Conservation (phyloP, 2,797 vertebrate species). For the Pygocentrus nattereri region DNA sequence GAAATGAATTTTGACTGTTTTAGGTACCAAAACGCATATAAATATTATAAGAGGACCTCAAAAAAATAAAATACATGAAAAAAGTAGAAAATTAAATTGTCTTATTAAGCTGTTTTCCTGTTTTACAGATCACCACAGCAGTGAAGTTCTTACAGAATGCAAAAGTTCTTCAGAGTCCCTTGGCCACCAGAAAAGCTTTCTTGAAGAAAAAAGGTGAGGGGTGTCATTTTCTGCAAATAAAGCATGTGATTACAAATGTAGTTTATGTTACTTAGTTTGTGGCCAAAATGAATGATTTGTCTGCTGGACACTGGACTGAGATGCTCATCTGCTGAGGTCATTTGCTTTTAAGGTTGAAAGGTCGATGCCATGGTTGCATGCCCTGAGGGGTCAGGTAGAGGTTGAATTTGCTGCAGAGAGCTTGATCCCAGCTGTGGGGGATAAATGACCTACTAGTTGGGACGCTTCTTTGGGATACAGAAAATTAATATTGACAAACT, state of each 20-base stretch:
- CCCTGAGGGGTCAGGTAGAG: constrained; percentile 69
- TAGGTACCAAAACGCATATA: too few relatives aligned
- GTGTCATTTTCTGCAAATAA: background rate
- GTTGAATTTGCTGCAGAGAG: constrained; percentile 76
- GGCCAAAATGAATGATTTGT: constrained; percentile 2
- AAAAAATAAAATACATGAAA: too few relatives aligned
- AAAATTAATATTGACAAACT: constrained; percentile 88
- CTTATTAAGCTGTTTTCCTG: constrained; percentile 10
- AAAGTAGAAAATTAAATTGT: background rate
- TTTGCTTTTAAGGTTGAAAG: constrained; percentile 71
- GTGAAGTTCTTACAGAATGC: constrained; percentile 97
- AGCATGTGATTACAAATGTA: background rate
- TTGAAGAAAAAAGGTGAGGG: constrained; percentile 97
- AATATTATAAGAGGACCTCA: too few relatives aligned
- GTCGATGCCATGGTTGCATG: constrained; percentile 70
- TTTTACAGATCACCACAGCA: constrained; percentile 90
- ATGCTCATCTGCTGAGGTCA: constrained; percentile 58
- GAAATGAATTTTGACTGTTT: too few relatives aligned
- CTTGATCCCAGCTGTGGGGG: constrained; percentile 76
- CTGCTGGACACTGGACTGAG: constrained; percentile 27
- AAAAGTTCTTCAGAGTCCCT: constrained; percentile 92
- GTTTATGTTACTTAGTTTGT: background rate
- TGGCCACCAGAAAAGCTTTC: constrained; percentile 90
- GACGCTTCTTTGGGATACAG: constrained; percentile 83
- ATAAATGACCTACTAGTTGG: constrained; percentile 81